Base-by-base conservation (phyloP, 2,797 vertebrate species). In the Mus caroli region DNA sequence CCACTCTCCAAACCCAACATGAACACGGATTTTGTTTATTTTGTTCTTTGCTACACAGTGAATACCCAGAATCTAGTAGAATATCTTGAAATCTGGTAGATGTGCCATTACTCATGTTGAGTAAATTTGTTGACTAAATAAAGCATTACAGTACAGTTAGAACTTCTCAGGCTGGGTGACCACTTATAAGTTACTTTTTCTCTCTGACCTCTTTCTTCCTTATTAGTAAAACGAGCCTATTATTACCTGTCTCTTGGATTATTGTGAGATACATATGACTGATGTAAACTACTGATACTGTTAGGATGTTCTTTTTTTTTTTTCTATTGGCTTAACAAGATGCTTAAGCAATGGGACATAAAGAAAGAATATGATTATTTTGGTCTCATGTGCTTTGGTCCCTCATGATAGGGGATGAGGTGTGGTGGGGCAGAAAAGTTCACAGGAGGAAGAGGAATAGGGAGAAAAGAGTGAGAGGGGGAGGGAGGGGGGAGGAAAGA, bases 11-110 rank as follows among this genome's bases (percentile, higher is more conserved):
- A 93, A 28, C 12, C 37, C 90, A 79, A 79, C 14, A 19, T 46
- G 54, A 92, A n/a, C 15, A n/a, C 7, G 12, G 22, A 71, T 90
- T 96, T 78, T 93, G 43, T 88, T 95, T 93, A 34, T 94, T 95
- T 94, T 90, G 52, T 91, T 95, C 52, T 79, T 75, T 77, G 28
- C 12, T 76, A 2, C 56, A 52, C 46, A 91, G 20, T 31, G 26
- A 94, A 34, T 80, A 62, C 77, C 76, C 78, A 73, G 56, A 94
- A 60, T 50, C 62, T 20, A 71, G 79, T 43, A 24, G 82, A 64
- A 13, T 50, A 84, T 64, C 1, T 50, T 91, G 28, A 50, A 40
- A 82, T 71, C 26, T 56, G 58, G 37, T 79, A 90, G 54, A 60
- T 8, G 46, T 60, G 26, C 20, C 28, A 4, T 46, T 37, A 12